A percentile compares a stretch with the other conserved stretches of the same genome.
These are phyloP conservation scores for Seriola dumerili DNA, from an alignment of 2,113 vertebrate species.

Conservation along the genomic window DNA sequence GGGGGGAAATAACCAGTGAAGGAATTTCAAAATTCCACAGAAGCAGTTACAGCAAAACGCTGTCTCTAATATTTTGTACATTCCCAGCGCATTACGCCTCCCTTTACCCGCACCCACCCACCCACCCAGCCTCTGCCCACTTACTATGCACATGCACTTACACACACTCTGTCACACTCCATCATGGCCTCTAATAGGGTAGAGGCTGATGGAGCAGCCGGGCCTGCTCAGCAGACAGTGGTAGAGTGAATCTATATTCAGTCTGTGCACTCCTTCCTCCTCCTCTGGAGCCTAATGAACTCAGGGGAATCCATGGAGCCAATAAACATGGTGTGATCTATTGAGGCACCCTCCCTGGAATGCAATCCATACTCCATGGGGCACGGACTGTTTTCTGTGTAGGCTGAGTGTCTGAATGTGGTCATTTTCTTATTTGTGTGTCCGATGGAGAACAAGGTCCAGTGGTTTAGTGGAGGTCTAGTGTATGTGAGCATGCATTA, in stretches of 20 bases:
- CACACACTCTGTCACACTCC: constrained; percentile 60
- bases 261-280: constrained; percentile 62
- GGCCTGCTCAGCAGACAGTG: constrained; percentile 68
- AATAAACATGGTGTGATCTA: constrained; percentile 75
- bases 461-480: constrained; percentile 29
- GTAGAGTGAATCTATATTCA: constrained; percentile 76
- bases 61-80: constrained; percentile 20
- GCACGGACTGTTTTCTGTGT: constrained; percentile 12
- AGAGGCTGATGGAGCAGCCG: constrained; percentile 60
- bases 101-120: constrained; percentile 1
- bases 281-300: constrained; percentile 73
- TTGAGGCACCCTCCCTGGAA: constrained; percentile 58
- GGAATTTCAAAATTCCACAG: neutral
- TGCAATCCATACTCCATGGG: constrained; percentile 52
- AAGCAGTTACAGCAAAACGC: neutral
- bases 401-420: constrained; percentile 22
- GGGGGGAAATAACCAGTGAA: too few species aligned
- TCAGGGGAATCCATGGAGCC: constrained; percentile 69
- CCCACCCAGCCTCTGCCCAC: constrained; percentile 33
- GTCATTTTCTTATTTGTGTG: constrained; percentile 25
- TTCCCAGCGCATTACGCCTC: constrained; percentile 29
- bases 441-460: constrained; percentile 11
- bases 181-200: constrained; percentile 73
- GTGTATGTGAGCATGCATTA: constrained; percentile 26
- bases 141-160: constrained; percentile 57